Conservation (phyloP, 2,888 invertebrate species). For the Dermolepida albohirtum region DNA sequence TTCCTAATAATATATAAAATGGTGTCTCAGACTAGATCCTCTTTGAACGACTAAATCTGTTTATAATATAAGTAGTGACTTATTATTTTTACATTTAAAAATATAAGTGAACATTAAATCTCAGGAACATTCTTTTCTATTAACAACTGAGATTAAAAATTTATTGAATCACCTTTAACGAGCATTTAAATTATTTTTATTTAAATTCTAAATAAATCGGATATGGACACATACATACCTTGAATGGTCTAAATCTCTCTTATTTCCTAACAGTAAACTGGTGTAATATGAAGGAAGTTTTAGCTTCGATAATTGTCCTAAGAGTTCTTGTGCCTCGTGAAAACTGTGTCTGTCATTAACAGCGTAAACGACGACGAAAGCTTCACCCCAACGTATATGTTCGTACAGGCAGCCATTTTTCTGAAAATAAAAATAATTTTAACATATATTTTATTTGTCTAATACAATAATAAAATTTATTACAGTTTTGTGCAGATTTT, state of each 20-base stretch:
- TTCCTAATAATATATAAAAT: too few species aligned
- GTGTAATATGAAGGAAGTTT: slow-evolving; percentile 82
- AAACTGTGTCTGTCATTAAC: slow-evolving; percentile 83
- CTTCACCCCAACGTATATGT: slow-evolving; percentile 85
- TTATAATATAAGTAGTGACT: too few species aligned
- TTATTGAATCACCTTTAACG: not conserved
- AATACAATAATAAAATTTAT: not conserved
- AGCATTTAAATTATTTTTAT: not conserved
- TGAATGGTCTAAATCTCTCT: slow-evolving; percentile 83
- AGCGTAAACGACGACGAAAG: slow-evolving; percentile 85
- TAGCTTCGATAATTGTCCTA: slow-evolving; percentile 78
- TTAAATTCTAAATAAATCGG: too few species aligned
- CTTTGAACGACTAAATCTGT: too few species aligned
- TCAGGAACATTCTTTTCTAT: too few species aligned
- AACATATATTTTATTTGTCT: slow-evolving; percentile 5
- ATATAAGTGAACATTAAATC: too few species aligned
- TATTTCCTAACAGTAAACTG: slow-evolving; percentile 82
- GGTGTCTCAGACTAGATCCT: too few species aligned
- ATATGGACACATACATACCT: slow-evolving; percentile 67
- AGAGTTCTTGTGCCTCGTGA: slow-evolving; percentile 77
- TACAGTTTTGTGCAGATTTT: too few species aligned
- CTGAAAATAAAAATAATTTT: slow-evolving; percentile 65
- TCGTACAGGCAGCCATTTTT: slow-evolving; percentile 81
- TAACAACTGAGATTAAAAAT: too few species aligned
- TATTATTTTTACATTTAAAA: too few species aligned